Base-by-base conservation (phyloP, 2,888 invertebrate genomes). In the Tetrapedia diversipes region DNA sequence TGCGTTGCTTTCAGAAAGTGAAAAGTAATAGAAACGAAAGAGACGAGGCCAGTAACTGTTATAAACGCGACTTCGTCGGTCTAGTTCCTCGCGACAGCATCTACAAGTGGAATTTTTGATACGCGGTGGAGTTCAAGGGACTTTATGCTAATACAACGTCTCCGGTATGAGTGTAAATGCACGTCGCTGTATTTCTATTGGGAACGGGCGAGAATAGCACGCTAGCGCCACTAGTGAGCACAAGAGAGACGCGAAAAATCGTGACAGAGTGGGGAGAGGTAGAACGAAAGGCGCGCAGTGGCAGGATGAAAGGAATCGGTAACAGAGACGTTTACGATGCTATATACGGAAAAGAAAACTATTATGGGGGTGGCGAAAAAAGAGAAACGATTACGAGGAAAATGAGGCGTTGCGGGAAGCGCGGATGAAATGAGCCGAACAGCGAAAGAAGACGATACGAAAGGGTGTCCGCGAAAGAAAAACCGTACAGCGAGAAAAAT, bases 331-430 rank as follows among this genome's bases (percentile, higher is more conserved):
- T 74, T 59, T 53, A 59, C 24, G 39, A 34, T 14, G 57, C 24
- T 10, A 57, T 51, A 27, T n/a, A n/a, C 41, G 65, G 51, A 47
- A 47, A 59, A 75, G 63, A 24, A 74, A 74, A 73, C 63, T 73
- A 63, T 73, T 73, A 63, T 41, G 37, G 37, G 27, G 19, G 16
- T 24, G 41, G 27, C 22, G 24, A 41, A 47, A 69, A 24, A 56
- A 64, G 66, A 41, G 76, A 66, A 66, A 61, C 75, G 61, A 66
- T 75, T 75, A 75, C 59, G 74, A 54, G 41, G 74, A 65, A 41
- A 70, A 75, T 60, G 59, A 75, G 64, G 43, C 74, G 74, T 57
- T 29, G 63, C 71, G 47, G 19, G 53, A 41, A 37, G 32, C 43
- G 43, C 45, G 60, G 29, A 24, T 16, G 59, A 66, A 74, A 74